phyloP scores from a whole-genome alignment of 2,113 vertebrate genomes.

The Urocynchramus pylzowi region DNA sequence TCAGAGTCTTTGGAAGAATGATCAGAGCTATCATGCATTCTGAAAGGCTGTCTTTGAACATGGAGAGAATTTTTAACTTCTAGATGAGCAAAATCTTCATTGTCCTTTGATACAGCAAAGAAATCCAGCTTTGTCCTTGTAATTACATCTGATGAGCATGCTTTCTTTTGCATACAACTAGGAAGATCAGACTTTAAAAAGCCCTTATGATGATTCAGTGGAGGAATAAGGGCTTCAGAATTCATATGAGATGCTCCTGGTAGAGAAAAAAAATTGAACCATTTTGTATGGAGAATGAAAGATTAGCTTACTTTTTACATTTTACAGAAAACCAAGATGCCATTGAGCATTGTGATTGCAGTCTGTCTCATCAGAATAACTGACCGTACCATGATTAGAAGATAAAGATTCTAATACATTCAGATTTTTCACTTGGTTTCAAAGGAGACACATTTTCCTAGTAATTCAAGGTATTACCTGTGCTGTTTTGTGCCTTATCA shows the following conservation, averaged over 20 bases:
- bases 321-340: slow-evolving; percentile 3
- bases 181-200: neutral
- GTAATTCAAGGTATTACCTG: neutral
- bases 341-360: neutral
- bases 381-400: neutral
- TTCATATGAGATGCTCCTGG: neutral
- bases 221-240: slow-evolving; percentile 10
- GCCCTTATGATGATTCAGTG: neutral
- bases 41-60: slow-evolving; percentile 13
- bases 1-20: neutral
- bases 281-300: neutral
- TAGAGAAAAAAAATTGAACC: slow-evolving; percentile 53
- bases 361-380: neutral
- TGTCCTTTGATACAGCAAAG: neutral
- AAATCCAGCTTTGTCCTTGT: neutral
- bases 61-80: neutral
- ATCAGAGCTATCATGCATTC: neutral
- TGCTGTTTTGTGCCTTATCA: neutral
- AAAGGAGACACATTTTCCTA: neutral
- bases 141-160: neutral
- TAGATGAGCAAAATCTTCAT: neutral
- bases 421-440: slow-evolving; percentile 12
- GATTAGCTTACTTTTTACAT: neutral
- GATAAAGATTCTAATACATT: neutral
- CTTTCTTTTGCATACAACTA: neutral